These are phyloP conservation scores for Epistrophe grossulariae DNA, from an alignment of 2,888 invertebrate species.

Conservation along the genomic window DNA sequence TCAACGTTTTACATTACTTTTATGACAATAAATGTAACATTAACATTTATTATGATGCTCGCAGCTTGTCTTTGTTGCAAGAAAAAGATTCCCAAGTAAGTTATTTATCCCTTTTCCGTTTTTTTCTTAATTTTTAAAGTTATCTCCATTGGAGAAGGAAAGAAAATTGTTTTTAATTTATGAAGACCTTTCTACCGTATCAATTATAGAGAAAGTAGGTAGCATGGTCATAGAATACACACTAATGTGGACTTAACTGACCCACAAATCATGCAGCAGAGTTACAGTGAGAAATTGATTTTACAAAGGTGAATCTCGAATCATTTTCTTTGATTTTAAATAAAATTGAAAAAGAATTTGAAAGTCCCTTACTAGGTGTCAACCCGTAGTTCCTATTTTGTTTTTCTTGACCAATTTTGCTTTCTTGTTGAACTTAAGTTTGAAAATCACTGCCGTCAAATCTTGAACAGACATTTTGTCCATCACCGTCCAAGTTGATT, in stretches of 20 bases:
- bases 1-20: slow-evolving; percentile 79
- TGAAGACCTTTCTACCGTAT: slow-evolving; percentile 60
- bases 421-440: no score
- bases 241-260: slow-evolving; percentile 59
- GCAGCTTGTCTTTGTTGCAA: slow-evolving; percentile 90
- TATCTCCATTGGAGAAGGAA: slow-evolving; percentile 3
- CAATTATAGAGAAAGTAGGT: slow-evolving; percentile 62
- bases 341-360: background rate
- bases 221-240: slow-evolving; percentile 48
- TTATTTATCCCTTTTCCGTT: slow-evolving; percentile 56
- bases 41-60: slow-evolving; percentile 85
- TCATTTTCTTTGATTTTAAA: slow-evolving; percentile 10
- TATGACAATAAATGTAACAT: slow-evolving; percentile 81
- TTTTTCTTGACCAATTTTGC: no score
- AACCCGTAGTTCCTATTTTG: no score
- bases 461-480: no score
- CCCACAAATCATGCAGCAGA: slow-evolving; percentile 53
- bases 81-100: slow-evolving; percentile 90
- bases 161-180: background rate
- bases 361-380: no score
- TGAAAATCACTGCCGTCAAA: no score
- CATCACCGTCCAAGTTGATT: no score
- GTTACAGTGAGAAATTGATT: slow-evolving; percentile 29
- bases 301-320: slow-evolving; percentile 31
- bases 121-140: background rate